Evolutionary conservation across 1,140 invertebrate genomes (phyloP), one percentile per base, ranked within the genome.

Genomic region (Leucophenga varia): DNA sequence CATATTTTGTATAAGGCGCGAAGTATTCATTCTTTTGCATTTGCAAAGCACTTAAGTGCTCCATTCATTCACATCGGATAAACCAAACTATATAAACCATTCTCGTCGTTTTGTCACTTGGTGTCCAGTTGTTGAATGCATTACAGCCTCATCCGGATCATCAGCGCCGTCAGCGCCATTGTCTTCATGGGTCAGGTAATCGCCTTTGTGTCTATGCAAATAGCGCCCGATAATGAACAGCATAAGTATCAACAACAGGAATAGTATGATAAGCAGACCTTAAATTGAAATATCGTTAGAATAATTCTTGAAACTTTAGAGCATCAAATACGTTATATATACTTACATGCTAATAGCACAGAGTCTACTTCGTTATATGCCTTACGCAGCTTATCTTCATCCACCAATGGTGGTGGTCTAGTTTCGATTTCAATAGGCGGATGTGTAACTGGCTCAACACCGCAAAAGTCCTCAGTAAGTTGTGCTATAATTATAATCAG

Each of bases 141-240:
- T 84, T 1, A 95, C 90, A 2, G 93, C 93, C n/a, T 87, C 86
- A 72, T 96, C 93, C 0, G 91, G 90, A 77, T 95, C 92, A 1
- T 88, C 78, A 1, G 92, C 92, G 39, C 85, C 84, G 49, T 90
- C 89, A 2, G 92, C 91, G 16, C 93, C 93, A 52, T 89, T 89
- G 56, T 95, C 93, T 77, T 96, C 93, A 76, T 95, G 87, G 0
- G 93, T 97, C 21, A 93, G 79, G 69, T 97, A 96, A 74, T 95
- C 92, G 10, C 93, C 93, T 77, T 95, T 95, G 65, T 95, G 90
- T 13, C 91, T 79, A 13, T 88, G 85, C 54, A 92, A 82, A 58
- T 91, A 90, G 7, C 91, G 80, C 19, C 89, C 89, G 53, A 94
- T 84, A 7, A 94, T 72, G 17, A 94, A 77, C 0, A 85, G 83